phyloP scores from a whole-genome alignment of 2,797 vertebrate species.

The Enteromius treurensis region DNA sequence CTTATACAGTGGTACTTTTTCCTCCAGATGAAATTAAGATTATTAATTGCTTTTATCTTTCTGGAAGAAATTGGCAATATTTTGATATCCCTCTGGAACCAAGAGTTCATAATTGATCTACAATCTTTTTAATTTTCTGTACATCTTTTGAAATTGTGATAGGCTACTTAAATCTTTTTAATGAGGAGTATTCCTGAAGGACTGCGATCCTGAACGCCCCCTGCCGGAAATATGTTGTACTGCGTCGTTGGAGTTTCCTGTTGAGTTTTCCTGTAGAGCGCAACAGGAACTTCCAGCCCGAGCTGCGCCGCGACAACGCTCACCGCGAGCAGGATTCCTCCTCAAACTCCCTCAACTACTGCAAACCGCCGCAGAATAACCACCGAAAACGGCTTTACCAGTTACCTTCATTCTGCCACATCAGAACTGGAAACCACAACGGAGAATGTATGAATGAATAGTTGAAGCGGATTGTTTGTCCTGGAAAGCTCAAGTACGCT shows the following conservation, averaged over 20 bases:
- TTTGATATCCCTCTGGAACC: constrained; percentile 7
- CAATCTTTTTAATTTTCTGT: neutral
- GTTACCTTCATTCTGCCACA: neutral
- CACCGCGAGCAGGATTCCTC: constrained; percentile 65
- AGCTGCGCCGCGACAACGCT: constrained; percentile 62
- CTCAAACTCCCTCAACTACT: constrained; percentile 17
- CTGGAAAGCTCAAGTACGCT: constrained; percentile 45
- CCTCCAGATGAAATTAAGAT: constrained; percentile 10
- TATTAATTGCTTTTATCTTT: constrained; percentile 15
- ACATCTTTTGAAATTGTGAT: constrained; percentile 9
- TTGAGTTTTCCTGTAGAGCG: constrained; percentile 74
- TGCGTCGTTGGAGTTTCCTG: constrained; percentile 61
- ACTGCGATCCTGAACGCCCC: constrained; percentile 23
- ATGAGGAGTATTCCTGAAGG: neutral
- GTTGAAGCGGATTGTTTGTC: constrained; percentile 51
- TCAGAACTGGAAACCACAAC: neutral
- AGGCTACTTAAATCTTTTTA: neutral
- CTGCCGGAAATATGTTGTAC: neutral
- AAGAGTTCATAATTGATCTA: neutral
- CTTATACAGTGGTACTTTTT: constrained; percentile 10
- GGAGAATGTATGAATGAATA: constrained; percentile 53
- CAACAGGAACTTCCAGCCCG: constrained; percentile 79
- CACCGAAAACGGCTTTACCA: neutral
- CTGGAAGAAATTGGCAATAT: neutral
- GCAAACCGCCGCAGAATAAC: constrained; percentile 11